Evolutionary conservation across 2,797 vertebrate genomes (phyloP).

Genomic region (Helicolenus hilgendorfi): DNA sequence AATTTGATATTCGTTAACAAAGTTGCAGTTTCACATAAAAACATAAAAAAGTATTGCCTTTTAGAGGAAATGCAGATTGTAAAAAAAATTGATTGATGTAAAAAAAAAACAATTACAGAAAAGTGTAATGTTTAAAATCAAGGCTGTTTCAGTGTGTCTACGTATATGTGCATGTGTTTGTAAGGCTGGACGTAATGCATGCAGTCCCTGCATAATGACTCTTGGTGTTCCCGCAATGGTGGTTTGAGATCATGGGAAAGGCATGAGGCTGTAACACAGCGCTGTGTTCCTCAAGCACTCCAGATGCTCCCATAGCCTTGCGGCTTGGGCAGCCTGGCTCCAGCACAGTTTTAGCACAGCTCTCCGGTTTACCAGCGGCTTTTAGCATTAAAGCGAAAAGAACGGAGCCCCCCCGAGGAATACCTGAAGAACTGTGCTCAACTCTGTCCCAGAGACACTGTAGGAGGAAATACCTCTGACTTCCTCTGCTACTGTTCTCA

Average conservation of each 20-base stretch:
- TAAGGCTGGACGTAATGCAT: conserved; percentile 26
- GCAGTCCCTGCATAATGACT: conserved; percentile 72
- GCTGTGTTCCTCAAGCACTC: conserved; percentile 70
- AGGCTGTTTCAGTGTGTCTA: neutral
- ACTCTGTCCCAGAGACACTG: conserved; percentile 60
- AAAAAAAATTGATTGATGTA: neutral
- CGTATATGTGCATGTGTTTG: conserved; percentile 11
- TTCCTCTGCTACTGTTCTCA: conserved; percentile 87
- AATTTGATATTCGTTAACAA: conserved; percentile 3
- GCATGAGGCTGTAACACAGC: conserved; percentile 77
- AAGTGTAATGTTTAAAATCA: neutral
- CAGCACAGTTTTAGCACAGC: conserved; percentile 61
- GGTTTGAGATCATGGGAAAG: conserved; percentile 88
- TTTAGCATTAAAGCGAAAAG: conserved; percentile 28
- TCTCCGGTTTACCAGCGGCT: conserved; percentile 19
- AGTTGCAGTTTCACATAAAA: conserved; percentile 10
- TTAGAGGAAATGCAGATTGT: neutral
- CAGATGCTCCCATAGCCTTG: conserved; percentile 81
- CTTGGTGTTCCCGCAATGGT: conserved; percentile 73
- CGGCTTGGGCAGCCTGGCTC: conserved; percentile 77
- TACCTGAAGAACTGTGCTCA: conserved; percentile 68
- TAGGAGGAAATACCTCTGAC: conserved; percentile 85
- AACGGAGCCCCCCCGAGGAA: conserved; percentile 28
- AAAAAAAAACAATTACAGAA: neutral
- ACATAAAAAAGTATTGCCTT: neutral